phyloP scores from a whole-genome alignment of 2,888 invertebrate genomes.

The Furcula furcula region DNA sequence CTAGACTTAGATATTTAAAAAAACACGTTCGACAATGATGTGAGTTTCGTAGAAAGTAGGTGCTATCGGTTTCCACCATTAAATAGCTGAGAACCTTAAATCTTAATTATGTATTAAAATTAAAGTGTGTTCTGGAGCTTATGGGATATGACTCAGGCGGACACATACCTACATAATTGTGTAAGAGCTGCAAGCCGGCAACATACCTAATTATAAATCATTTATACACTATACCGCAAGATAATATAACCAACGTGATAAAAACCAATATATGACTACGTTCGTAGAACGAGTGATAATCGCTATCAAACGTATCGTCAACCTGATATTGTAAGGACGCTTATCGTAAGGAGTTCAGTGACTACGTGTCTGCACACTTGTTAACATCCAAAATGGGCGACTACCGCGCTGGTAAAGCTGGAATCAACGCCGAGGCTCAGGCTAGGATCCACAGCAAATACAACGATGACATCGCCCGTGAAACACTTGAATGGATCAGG shows the following conservation, averaged over 20 bases:
- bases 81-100: no score
- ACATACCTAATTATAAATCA: conserved; percentile 50
- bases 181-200: conserved; percentile 21
- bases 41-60: no score
- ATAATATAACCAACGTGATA: conserved; percentile 46
- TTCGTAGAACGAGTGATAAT: conserved; percentile 58
- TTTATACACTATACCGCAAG: conserved; percentile 45
- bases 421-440: conserved; percentile 77
- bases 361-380: conserved; percentile 62
- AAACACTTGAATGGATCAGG: conserved; percentile 97
- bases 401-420: conserved; percentile 72
- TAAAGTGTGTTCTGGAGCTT: no score
- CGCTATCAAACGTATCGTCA: conserved; percentile 60
- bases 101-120: no score
- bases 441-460: conserved; percentile 95
- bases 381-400: conserved; percentile 73
- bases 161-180: background rate
- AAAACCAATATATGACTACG: conserved; percentile 37
- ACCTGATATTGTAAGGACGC: conserved; percentile 57
- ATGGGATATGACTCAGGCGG: no score
- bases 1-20: no score
- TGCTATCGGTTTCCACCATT: no score
- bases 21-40: no score
- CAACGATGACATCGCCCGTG: conserved; percentile 94
- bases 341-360: conserved; percentile 73